Evolutionary conservation across 1,140 invertebrate species (phyloP).

Genomic region (Lithobius niger): DNA sequence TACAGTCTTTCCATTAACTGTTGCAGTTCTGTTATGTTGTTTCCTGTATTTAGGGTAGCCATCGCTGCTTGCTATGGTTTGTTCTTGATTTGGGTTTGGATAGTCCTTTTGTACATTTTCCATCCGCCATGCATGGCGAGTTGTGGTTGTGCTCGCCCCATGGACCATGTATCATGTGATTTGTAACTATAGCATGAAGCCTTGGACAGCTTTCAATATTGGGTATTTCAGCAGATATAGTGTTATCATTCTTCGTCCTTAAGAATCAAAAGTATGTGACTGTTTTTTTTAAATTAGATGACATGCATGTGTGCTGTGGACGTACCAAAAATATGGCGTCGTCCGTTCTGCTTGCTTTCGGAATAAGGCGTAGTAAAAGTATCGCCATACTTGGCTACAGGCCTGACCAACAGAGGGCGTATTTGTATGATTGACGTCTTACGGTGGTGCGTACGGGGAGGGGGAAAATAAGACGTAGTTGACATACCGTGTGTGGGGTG

Average conservation of each 20-base stretch:
- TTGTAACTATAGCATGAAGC: conserved; percentile 14
- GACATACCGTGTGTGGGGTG: too few relatives aligned
- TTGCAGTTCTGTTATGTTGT: conserved; percentile 10
- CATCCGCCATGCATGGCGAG: conserved; percentile 36
- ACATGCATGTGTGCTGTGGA: too few relatives aligned
- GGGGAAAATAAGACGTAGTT: too few relatives aligned
- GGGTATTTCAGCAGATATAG: conserved; percentile 16
- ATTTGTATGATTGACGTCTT: too few relatives aligned
- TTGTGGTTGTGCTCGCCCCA: conserved; percentile 17
- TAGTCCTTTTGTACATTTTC: conserved; percentile 33
- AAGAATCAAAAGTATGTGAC: too few relatives aligned
- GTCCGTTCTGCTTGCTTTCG: too few relatives aligned
- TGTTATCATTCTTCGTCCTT: conserved; percentile 14
- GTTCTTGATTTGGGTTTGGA: conserved; percentile 23
- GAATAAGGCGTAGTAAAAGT: too few relatives aligned
- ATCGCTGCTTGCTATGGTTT: conserved; percentile 28
- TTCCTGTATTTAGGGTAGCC: conserved; percentile 31
- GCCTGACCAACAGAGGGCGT: too few relatives aligned
- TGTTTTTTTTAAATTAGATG: too few relatives aligned
- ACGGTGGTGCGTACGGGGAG: too few relatives aligned
- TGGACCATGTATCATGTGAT: conserved; percentile 21
- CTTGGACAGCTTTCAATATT: conserved; percentile 6
- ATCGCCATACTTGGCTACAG: too few relatives aligned
- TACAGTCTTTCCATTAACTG: neutral
- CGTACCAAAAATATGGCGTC: too few relatives aligned